Base-by-base conservation (phyloP, 2,113 vertebrate species). In the Malurus melanocephalus region DNA sequence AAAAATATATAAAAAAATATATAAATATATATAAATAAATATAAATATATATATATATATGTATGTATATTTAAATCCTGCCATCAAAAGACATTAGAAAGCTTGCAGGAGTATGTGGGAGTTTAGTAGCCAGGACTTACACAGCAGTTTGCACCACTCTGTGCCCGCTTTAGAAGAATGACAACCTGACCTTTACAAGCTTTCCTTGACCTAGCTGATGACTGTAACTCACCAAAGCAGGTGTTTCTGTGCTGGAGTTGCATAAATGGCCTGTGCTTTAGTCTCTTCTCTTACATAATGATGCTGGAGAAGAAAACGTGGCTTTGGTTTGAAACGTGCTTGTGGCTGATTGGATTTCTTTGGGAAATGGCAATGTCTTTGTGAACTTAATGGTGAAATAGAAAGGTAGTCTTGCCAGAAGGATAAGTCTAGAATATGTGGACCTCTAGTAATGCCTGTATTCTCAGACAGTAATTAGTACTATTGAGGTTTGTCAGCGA, bases 121-220 rank as follows among this genome's bases (percentile, higher is more conserved):
- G 17, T 60, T 85, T 55, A 33, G 27, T 46, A 62, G 20, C 33
- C 27, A 28, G 28, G 9, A 46, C 11, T 59, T 55, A 26, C 74
- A 40, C 24, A 48, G 27, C 40, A 42, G 27, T 55, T 77, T 62
- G 30, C 26, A 56, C 3, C 3, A 1, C 23, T 65, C 42, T 27
- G 4, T 52, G 49, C 26, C 6, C 0, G 0, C 45, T 53, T 90
- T 45, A 52, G 43, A 21, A 77, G 13, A 72, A 35, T 11, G 6
- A 45, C 32, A 84, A 52, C 24, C 22, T 64, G 27, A 45, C 20
- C 17, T 75, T 68, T 23, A 26, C 22, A 57, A 56, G 21, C 33
- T 86, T 68, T 84, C 22, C 49, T 93, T 13, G 7, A 53, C n/a
- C 22, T 60, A 45, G 20, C 2, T 53, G 49, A 46, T 71, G n/a